Percentiles rank a stretch among this genome's conserved stretches.
phyloP scores from a whole-genome alignment of 2,888 invertebrate genomes.

The Pandemis cinnamomeana region DNA sequence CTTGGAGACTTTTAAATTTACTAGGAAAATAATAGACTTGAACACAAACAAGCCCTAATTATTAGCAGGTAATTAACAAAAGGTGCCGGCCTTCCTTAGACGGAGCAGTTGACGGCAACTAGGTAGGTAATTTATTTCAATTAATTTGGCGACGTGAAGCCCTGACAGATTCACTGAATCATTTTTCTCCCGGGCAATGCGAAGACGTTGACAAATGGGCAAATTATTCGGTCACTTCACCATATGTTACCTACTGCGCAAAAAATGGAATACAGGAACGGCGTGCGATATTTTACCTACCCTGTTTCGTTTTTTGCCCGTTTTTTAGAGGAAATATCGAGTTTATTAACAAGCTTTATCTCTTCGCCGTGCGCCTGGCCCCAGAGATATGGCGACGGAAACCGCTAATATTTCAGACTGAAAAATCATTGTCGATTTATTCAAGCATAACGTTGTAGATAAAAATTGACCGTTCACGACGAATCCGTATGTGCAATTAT shows the following conservation, averaged over 20 bases:
- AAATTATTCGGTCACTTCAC: slow-evolving; percentile 78
- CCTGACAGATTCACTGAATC: slow-evolving; percentile 79
- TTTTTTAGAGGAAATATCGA: slow-evolving; percentile 58
- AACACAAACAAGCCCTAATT: slow-evolving; percentile 8
- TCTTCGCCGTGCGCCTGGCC: slow-evolving; percentile 51
- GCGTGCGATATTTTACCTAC: slow-evolving; percentile 35
- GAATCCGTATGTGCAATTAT: slow-evolving; percentile 46
- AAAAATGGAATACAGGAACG: slow-evolving; percentile 45
- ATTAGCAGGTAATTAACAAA: slow-evolving; percentile 34
- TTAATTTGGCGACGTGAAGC: slow-evolving; percentile 76
- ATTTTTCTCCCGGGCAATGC: slow-evolving; percentile 75
- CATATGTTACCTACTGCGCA: slow-evolving; percentile 42
- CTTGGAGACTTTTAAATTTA: background rate
- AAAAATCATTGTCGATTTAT: slow-evolving; percentile 75
- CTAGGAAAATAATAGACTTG: background rate
- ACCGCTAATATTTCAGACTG: slow-evolving; percentile 73
- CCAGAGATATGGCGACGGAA: slow-evolving; percentile 64
- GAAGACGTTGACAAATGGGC: slow-evolving; percentile 79
- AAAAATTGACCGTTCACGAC: slow-evolving; percentile 69
- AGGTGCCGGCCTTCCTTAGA: slow-evolving; percentile 48
- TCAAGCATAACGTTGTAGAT: slow-evolving; percentile 68
- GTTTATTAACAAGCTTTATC: slow-evolving; percentile 63
- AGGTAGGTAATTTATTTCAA: slow-evolving; percentile 78
- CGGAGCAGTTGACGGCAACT: slow-evolving; percentile 68
- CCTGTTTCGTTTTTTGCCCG: slow-evolving; percentile 44